A percentile compares a stretch with the other conserved stretches of the same genome.
These are phyloP conservation scores for Leptobrachium ailaonicum DNA, from an alignment of 2,113 vertebrate species.

Conservation along the genomic window DNA sequence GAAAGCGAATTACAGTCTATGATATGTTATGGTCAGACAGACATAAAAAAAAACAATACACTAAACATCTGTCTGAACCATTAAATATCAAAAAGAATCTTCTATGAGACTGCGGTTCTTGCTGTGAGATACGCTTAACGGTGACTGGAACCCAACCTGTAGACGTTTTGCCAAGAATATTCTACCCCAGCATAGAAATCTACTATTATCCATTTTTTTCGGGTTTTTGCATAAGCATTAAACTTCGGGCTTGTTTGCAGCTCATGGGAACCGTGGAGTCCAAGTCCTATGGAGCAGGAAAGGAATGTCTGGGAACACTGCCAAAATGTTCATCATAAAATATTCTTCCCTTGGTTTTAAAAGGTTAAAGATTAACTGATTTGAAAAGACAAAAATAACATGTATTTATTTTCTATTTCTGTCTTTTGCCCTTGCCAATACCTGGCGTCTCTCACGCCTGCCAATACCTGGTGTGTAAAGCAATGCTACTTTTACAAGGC, in stretches of 20 bases:
- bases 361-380: constrained; percentile 45
- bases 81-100: too few species aligned
- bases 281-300: constrained; percentile 40
- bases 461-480: constrained; percentile 35
- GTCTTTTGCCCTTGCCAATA: constrained; percentile 17
- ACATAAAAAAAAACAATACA: too few species aligned
- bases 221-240: constrained; percentile 1
- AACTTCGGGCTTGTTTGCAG: constrained; percentile 15
- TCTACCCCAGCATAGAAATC: too few species aligned
- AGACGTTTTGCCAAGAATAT: too few species aligned
- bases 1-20: too few species aligned
- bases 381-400: constrained; percentile 41
- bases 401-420: constrained; percentile 44
- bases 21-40: too few species aligned
- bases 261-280: constrained; percentile 38
- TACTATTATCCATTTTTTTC: too few species aligned
- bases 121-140: too few species aligned
- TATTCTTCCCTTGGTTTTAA: constrained; percentile 37
- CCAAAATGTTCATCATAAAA: constrained; percentile 47
- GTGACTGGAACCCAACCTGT: too few species aligned
- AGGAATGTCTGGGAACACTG: constrained; percentile 44
- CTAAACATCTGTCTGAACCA: too few species aligned
- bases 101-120: too few species aligned
- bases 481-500: constrained; percentile 13
- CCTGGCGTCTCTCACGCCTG: constrained; percentile 3